Conservation (phyloP, 2,113 vertebrate genomes). For the Chaetorhynchus papuensis region DNA sequence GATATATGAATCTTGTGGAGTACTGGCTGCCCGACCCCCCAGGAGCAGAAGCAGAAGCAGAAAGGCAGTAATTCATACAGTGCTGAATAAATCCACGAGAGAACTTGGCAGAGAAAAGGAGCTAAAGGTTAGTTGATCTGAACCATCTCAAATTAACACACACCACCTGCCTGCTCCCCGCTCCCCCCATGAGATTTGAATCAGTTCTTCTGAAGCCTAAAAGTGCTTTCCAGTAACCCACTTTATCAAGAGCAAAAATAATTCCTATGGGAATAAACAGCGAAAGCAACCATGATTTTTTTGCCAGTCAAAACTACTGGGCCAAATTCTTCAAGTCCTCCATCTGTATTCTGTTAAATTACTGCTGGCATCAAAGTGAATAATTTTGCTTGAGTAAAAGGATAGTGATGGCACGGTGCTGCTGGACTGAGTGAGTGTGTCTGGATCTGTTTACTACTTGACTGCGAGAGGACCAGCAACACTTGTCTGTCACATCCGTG, state of each 20-base stretch:
- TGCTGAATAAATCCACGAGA: not conserved
- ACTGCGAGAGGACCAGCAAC: not conserved
- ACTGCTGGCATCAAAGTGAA: not conserved
- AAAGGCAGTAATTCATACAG: not conserved
- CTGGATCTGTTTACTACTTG: not conserved
- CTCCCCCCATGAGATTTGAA: not conserved
- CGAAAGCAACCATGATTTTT: not conserved
- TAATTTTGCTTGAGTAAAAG: not conserved
- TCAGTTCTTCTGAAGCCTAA: not conserved
- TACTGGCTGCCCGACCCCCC: not conserved
- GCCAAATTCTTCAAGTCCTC: not conserved
- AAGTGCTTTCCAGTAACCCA: not conserved
- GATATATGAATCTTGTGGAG: not conserved
- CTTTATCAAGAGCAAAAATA: not conserved
- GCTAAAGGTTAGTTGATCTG: not conserved
- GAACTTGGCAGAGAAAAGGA: not conserved
- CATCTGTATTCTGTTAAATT: not conserved
- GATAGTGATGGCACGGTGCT: not conserved
- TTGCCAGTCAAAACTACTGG: not conserved
- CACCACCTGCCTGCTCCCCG: not conserved
- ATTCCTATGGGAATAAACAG: not conserved
- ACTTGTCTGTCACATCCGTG: not conserved
- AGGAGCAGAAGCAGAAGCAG: not conserved
- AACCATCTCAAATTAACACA: not conserved
- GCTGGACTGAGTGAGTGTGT: not conserved